Base-by-base conservation (phyloP, 2,888 invertebrate genomes). In the Tachina lurida region DNA sequence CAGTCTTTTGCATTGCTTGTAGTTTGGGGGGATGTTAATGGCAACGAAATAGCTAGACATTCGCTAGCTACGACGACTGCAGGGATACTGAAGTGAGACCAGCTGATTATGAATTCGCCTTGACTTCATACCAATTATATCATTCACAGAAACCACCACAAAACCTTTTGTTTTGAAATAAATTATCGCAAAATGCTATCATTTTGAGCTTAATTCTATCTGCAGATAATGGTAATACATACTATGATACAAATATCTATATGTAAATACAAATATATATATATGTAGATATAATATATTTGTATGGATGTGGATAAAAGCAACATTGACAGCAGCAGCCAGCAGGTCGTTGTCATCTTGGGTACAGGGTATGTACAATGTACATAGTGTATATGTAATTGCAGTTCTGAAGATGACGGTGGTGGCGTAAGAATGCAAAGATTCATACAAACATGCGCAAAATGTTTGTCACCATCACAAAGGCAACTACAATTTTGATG, bases 321-420 rank as follows among this genome's bases (percentile, higher is more conserved):
- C 74, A 63, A 56, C 78, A 39, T 41, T 39, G 67, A 47, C 63
- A 65, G 63, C 63, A 65, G 45, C 63, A 60, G 58, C 76, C 56
- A 79, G 63, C 75, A 78, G 85, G 77, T 82, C 78, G 82, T 75
- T 82, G 82, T 79, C 79, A 86, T 82, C 81, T 82, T 75, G 74
- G 74, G 39, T 85, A 75, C 75, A 54, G 52, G 68, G 31, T 31
- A 31, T 31, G 31, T 31, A 31, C 31, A 31, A 31, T 31, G 31
- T 31, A 31, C 31, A 31, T 31, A 31, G 2, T 22, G 2, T 22
- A 0, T 31, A 31, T 31, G 67, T 81, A 70, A 79, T 52, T 70
- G 65, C 56, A 45, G 70, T 70, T 68, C 56, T 73, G 65, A 77
- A 22, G 73, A 70, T 74, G 76, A 73, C 62, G 22, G 63, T 81